These are phyloP conservation scores for Acrobasis consociella DNA, from an alignment of 2,888 invertebrate genomes.

Conservation along the genomic window DNA sequence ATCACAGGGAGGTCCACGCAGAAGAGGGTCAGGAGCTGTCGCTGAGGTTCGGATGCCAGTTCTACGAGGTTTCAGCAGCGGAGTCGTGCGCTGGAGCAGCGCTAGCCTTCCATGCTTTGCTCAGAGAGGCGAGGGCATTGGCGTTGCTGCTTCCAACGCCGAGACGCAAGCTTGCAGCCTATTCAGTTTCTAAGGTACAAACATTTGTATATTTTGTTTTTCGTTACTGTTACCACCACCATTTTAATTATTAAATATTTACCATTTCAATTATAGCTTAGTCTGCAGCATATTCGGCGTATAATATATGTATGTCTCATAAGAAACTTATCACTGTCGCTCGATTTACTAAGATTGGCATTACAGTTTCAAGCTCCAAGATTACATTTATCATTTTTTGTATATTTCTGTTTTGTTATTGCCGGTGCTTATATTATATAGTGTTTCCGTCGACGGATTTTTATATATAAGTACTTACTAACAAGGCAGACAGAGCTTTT, in stretches of 20 bases:
- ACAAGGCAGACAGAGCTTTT: too few relatives aligned
- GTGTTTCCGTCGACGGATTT: too few relatives aligned
- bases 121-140: conserved; percentile 89
- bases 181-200: conserved; percentile 89
- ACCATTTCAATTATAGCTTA: too few relatives aligned
- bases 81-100: conserved; percentile 92
- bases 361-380: too few relatives aligned
- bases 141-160: conserved; percentile 87
- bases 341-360: too few relatives aligned
- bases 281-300: conserved; percentile 54
- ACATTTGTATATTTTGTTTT: neutral
- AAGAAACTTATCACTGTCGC: conserved; percentile 80
- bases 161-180: conserved; percentile 88
- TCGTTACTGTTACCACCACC: too few relatives aligned
- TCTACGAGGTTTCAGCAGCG: conserved; percentile 93
- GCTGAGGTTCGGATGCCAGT: conserved; percentile 89
- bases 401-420: too few relatives aligned
- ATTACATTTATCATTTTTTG: too few relatives aligned
- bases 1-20: conserved; percentile 87
- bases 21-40: conserved; percentile 91
- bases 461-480: too few relatives aligned
- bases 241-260: too few relatives aligned
- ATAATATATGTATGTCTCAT: too few relatives aligned
- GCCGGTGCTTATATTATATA: too few relatives aligned
- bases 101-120: conserved; percentile 89